Conservation (phyloP, 2,888 invertebrate species). For the Chrysolina haemoptera region DNA sequence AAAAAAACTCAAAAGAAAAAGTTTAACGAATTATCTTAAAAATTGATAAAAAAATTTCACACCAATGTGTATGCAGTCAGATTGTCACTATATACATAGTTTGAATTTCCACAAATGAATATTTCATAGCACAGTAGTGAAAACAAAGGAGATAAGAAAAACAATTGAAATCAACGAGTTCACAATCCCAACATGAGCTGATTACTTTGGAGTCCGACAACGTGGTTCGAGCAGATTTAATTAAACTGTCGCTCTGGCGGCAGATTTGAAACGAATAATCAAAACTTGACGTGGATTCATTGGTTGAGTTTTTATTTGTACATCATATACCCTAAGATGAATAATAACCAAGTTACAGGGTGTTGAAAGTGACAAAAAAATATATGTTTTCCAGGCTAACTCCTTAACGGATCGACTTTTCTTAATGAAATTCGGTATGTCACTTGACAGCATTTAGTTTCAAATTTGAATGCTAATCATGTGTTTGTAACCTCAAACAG, state of each 20-base stretch:
- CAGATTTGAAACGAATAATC: conserved; percentile 16
- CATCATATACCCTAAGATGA: too few relatives aligned
- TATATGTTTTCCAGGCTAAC: too few relatives aligned
- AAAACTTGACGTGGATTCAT: neutral
- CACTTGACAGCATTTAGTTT: too few relatives aligned
- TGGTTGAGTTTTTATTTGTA: neutral
- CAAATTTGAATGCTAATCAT: too few relatives aligned
- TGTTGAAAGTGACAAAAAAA: too few relatives aligned
- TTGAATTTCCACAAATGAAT: neutral
- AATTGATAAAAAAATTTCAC: neutral
- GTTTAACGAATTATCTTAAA: too few relatives aligned
- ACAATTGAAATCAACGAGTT: conserved; percentile 48
- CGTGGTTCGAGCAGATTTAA: conserved; percentile 18
- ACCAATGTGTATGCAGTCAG: neutral
- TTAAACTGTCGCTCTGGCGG: conserved; percentile 18
- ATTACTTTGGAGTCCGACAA: conserved; percentile 12
- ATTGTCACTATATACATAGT: neutral
- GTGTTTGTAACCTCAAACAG: too few relatives aligned
- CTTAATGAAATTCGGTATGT: too few relatives aligned
- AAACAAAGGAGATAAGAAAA: conserved; percentile 50
- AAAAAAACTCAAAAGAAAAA: too few relatives aligned
- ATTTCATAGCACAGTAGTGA: conserved; percentile 46
- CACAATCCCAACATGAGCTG: conserved; percentile 36
- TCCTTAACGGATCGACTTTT: too few relatives aligned
- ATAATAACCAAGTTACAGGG: too few relatives aligned